Conservation (phyloP, 2,888 invertebrate species). For the Psococerastis gibbosa region DNA sequence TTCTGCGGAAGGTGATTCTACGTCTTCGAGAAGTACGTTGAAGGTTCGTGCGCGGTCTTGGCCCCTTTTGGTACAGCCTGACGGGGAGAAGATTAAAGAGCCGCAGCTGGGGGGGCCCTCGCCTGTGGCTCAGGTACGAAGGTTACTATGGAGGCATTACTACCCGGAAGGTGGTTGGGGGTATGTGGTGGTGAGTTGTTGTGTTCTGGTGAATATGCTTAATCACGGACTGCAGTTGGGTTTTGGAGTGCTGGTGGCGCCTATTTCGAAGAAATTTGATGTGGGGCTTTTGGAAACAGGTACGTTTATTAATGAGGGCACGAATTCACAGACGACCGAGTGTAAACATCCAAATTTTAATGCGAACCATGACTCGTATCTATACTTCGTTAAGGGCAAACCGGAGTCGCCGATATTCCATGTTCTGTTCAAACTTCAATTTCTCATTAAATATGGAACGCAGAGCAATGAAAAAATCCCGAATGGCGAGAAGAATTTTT, state of each 20-base stretch:
- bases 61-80: slow-evolving; percentile 25
- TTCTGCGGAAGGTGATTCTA: not conserved
- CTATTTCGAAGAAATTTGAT: slow-evolving; percentile 23
- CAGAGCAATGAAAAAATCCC: too few relatives aligned
- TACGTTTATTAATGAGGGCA: too few relatives aligned
- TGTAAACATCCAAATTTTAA: not conserved
- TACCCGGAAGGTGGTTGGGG: slow-evolving; percentile 82
- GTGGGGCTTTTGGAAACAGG: slow-evolving; percentile 11
- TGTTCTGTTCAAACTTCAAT: too few relatives aligned
- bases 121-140: slow-evolving; percentile 37
- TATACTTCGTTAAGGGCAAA: too few relatives aligned
- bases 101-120: slow-evolving; percentile 15
- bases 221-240: slow-evolving; percentile 58
- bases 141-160: slow-evolving; percentile 51
- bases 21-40: not conserved
- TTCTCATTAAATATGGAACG: too few relatives aligned
- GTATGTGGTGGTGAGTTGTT: slow-evolving; percentile 57
- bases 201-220: slow-evolving; percentile 49
- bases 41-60: slow-evolving; percentile 29
- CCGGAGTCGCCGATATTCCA: too few relatives aligned
- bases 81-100: slow-evolving; percentile 13
- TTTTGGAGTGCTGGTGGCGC: slow-evolving; percentile 28
- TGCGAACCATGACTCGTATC: too few relatives aligned
- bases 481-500: too few relatives aligned
- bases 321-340: too few relatives aligned